Percentiles rank a stretch among this genome's conserved stretches.
phyloP scores from a whole-genome alignment of 2,888 invertebrate genomes.

The Pandemis cinnamomeana region DNA sequence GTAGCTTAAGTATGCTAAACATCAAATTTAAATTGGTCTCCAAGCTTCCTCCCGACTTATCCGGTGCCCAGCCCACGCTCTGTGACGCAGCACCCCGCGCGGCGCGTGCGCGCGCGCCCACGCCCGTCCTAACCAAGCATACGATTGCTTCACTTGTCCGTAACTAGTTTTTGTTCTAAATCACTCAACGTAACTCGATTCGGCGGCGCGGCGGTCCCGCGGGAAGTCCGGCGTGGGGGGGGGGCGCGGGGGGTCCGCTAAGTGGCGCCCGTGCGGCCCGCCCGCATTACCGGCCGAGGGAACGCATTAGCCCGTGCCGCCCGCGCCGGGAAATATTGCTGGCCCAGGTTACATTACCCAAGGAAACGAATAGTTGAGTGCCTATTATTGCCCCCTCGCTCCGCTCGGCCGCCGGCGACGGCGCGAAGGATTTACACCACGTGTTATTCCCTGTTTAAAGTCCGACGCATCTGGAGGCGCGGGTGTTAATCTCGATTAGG shows the following conservation, averaged over 20 bases:
- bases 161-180: constrained; percentile 72
- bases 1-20: background rate
- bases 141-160: constrained; percentile 50
- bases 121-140: constrained; percentile 8
- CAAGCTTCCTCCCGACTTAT: background rate
- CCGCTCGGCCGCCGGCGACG: background rate
- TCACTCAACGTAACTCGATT: constrained; percentile 76
- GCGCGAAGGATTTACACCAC: background rate
- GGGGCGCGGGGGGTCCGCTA: constrained; percentile 44
- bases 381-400: constrained; percentile 23
- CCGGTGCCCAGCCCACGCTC: no score
- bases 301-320: constrained; percentile 59
- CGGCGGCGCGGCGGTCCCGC: constrained; percentile 58
- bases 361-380: constrained; percentile 29
- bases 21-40: background rate
- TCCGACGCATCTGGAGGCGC: background rate
- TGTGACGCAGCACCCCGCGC: background rate
- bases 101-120: background rate
- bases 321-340: constrained; percentile 49
- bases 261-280: constrained; percentile 57
- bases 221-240: constrained; percentile 48
- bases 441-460: constrained; percentile 1
- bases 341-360: constrained; percentile 27
- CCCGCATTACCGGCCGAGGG: constrained; percentile 66
- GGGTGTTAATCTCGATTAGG: constrained; percentile 46